A percentile compares a stretch with the other conserved stretches of the same genome.
These are phyloP conservation scores for Stomatorhinus walkeri DNA, from an alignment of 2,797 vertebrate species.

Conservation along the genomic window DNA sequence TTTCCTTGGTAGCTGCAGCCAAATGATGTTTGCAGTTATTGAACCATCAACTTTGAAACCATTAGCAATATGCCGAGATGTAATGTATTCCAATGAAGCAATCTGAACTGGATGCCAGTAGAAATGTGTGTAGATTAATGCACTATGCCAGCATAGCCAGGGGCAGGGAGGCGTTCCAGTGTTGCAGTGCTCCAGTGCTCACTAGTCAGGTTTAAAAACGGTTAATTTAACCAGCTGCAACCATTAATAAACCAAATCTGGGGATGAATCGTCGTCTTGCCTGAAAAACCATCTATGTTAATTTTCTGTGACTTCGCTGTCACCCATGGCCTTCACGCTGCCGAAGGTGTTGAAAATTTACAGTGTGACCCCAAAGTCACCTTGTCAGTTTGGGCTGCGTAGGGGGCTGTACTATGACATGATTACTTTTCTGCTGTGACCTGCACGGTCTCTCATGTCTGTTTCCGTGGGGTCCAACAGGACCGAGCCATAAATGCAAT, in stretches of 20 bases:
- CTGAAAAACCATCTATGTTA: background rate
- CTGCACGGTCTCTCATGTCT: background rate
- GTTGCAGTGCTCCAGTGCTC: background rate
- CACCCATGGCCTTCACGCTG: background rate
- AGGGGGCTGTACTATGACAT: background rate
- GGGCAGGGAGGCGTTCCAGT: background rate
- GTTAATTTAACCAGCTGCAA: background rate
- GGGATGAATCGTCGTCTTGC: background rate
- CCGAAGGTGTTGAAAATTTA: background rate
- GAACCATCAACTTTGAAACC: background rate
- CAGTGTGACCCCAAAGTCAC: background rate
- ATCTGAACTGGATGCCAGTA: background rate
- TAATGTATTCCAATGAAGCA: conserved; percentile 8
- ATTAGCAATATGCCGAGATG: background rate
- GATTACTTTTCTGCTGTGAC: background rate
- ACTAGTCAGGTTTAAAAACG: background rate
- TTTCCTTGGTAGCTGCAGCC: background rate
- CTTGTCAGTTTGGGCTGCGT: background rate
- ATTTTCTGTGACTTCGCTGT: background rate
- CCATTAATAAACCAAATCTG: background rate
- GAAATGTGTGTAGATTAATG: background rate
- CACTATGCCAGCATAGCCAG: background rate
- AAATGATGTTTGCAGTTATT: background rate
- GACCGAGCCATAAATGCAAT: background rate
- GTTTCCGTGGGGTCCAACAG: background rate